A percentile compares a stretch with the other conserved stretches of the same genome.
Conservation (phyloP, 2,113 vertebrate genomes). For the Phaethornis superciliosus region DNA sequence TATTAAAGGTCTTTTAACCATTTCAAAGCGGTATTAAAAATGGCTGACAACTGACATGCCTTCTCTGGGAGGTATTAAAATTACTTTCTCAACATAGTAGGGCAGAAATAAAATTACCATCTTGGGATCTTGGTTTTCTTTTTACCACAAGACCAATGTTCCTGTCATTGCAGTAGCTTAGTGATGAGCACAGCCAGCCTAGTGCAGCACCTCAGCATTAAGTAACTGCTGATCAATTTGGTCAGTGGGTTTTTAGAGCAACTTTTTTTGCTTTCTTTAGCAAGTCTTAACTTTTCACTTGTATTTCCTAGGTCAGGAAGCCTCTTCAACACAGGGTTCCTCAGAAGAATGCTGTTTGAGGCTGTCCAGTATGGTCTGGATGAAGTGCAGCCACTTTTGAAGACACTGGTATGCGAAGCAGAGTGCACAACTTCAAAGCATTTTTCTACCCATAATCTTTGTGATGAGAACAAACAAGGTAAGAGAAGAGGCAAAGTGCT, state of each 20-base stretch:
- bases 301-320: slow-evolving; percentile 83
- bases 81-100: neutral
- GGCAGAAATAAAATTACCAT: neutral
- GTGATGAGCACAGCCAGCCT: neutral
- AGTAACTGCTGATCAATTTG: neutral
- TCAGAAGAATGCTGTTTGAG: slow-evolving; percentile 90
- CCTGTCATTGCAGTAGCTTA: neutral
- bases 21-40: neutral
- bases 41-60: neutral
- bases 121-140: neutral
- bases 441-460: slow-evolving; percentile 69
- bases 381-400: slow-evolving; percentile 90
- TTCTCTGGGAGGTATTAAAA: neutral
- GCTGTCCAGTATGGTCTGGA: slow-evolving; percentile 87
- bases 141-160: neutral
- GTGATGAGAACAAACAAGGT: slow-evolving; percentile 86
- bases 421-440: slow-evolving; percentile 88
- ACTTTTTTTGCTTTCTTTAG: neutral
- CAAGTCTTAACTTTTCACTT: neutral
- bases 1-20: neutral
- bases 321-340: slow-evolving; percentile 91
- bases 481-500: neutral
- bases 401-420: slow-evolving; percentile 90
- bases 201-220: neutral
- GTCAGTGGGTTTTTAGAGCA: neutral